Conservation (phyloP, 2,888 invertebrate genomes). For the Amiota mariae region DNA sequence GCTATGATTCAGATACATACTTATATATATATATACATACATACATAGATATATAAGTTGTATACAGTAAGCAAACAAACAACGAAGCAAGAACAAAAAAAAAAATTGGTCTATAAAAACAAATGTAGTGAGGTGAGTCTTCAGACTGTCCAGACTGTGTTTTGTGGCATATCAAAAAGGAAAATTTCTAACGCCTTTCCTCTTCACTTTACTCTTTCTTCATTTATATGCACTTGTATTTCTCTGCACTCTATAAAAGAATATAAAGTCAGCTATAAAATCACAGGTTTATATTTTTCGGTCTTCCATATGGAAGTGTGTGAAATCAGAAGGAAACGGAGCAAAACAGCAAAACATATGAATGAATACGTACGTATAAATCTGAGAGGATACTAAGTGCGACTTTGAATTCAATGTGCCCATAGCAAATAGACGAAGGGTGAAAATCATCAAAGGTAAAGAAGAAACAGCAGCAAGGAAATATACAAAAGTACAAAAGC, state of each 20-base stretch:
- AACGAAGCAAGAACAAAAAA: constrained; percentile 9
- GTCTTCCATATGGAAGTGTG: constrained; percentile 19
- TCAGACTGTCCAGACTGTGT: background rate
- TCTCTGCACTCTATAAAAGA: constrained; percentile 34
- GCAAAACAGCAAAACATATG: background rate
- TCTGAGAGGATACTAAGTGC: too few species aligned
- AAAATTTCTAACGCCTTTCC: background rate
- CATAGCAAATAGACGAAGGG: background rate
- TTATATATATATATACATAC: constrained; percentile 7
- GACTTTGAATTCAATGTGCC: constrained; percentile 14
- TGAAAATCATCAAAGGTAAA: background rate
- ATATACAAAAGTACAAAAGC: background rate
- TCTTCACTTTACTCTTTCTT: too few species aligned
- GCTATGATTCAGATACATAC: constrained; percentile 27
- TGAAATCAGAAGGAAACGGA: background rate
- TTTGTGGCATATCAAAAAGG: constrained; percentile 12
- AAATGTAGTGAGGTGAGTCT: constrained; percentile 43
- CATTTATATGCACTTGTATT: background rate
- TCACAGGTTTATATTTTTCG: constrained; percentile 59
- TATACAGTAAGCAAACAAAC: constrained; percentile 35
- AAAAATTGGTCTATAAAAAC: constrained; percentile 31
- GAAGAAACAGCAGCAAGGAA: too few species aligned
- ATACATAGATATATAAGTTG: constrained; percentile 7
- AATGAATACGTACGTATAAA: too few species aligned
- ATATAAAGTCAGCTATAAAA: constrained; percentile 60